phyloP scores from a whole-genome alignment of 1,140 invertebrate genomes.

The Pachyrhynchus sulphureomaculatus region DNA sequence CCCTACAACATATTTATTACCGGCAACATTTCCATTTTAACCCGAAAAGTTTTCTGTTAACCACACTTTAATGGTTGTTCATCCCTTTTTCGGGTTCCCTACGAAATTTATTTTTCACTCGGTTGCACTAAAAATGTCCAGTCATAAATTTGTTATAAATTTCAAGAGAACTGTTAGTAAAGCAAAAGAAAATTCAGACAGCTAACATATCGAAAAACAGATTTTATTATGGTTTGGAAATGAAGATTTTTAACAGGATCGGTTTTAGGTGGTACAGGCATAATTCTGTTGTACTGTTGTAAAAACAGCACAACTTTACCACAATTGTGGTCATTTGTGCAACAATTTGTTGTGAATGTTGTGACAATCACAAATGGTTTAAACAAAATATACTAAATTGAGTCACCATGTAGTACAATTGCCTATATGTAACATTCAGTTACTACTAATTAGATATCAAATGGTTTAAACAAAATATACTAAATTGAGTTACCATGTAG shows the following conservation, averaged over 20 bases:
- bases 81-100: slow-evolving; percentile 17
- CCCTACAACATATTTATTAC: slow-evolving; percentile 11
- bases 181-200: slow-evolving; percentile 6
- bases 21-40: slow-evolving; percentile 20
- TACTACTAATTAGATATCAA: too few species aligned
- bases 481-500: too few species aligned
- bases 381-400: too few species aligned
- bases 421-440: too few species aligned
- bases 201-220: slow-evolving; percentile 7
- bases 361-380: too few species aligned
- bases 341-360: too few species aligned
- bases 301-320: too few species aligned
- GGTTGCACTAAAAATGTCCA: slow-evolving; percentile 24
- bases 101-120: slow-evolving; percentile 24
- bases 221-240: slow-evolving; percentile 7
- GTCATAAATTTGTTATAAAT: slow-evolving; percentile 30
- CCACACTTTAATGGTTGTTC: slow-evolving; percentile 25
- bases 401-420: too few species aligned
- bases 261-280: too few species aligned
- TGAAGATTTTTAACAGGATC: background rate
- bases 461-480: too few species aligned
- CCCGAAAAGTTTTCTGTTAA: slow-evolving; percentile 25
- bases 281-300: too few species aligned
- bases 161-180: slow-evolving; percentile 8
- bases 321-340: too few species aligned